A percentile compares a stretch with the other conserved stretches of the same genome.
phyloP scores from a whole-genome alignment of 2,888 invertebrate genomes.

The Drosophila kanekoi region DNA sequence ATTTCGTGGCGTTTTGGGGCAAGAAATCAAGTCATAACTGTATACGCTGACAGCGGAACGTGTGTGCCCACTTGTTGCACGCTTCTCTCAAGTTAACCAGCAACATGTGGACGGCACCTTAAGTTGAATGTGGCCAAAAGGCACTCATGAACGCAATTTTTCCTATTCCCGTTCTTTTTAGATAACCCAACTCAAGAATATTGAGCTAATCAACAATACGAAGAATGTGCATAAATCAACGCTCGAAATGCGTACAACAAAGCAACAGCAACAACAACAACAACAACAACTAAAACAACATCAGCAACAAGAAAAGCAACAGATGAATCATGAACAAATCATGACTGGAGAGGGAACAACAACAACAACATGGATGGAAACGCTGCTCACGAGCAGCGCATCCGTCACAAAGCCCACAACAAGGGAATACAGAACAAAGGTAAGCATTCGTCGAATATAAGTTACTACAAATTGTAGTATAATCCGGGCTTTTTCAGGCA shows the following conservation, averaged over 20 bases:
- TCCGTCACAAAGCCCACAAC: slow-evolving; percentile 52
- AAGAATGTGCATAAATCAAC: slow-evolving; percentile 81
- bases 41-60: slow-evolving; percentile 40
- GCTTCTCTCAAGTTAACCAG: slow-evolving; percentile 32
- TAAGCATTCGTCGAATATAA: slow-evolving; percentile 39
- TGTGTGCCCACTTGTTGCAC: slow-evolving; percentile 50
- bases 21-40: slow-evolving; percentile 72
- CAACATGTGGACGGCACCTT: neutral
- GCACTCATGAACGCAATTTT: slow-evolving; percentile 25
- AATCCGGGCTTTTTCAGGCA: neutral
- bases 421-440: slow-evolving; percentile 80
- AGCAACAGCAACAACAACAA: slow-evolving; percentile 26
- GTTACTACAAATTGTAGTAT: neutral
- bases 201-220: slow-evolving; percentile 85
- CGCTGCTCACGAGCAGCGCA: slow-evolving; percentile 57
- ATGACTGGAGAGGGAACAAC: slow-evolving; percentile 31
- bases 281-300: slow-evolving; percentile 20
- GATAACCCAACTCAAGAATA: slow-evolving; percentile 87
- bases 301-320: slow-evolving; percentile 31
- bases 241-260: slow-evolving; percentile 74
- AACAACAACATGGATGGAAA: slow-evolving; percentile 67
- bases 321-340: slow-evolving; percentile 44
- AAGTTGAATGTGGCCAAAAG: slow-evolving; percentile 20
- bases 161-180: slow-evolving; percentile 60
- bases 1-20: slow-evolving; percentile 56